These are phyloP conservation scores for Polyergus mexicanus DNA, from an alignment of 1,140 invertebrate genomes.

Conservation along the genomic window DNA sequence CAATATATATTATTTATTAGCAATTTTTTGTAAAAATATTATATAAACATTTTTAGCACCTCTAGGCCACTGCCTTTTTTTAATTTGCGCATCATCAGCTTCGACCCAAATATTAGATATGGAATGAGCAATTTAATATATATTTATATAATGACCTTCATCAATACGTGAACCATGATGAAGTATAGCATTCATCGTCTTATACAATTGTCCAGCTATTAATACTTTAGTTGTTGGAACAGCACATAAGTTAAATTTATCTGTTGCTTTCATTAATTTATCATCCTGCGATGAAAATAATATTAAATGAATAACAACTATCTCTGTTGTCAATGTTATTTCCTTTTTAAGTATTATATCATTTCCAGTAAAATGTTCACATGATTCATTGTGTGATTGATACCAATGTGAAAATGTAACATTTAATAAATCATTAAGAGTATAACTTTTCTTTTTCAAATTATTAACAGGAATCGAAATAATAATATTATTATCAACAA, in stretches of 20 bases:
- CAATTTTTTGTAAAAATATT: no score
- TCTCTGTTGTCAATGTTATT: neutral
- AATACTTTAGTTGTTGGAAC: neutral
- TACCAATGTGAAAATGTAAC: neutral
- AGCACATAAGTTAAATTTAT: neutral
- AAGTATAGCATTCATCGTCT: neutral
- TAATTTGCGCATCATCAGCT: neutral
- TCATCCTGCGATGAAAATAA: neutral
- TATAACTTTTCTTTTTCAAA: neutral
- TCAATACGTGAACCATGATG: neutral
- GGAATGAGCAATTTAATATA: no score
- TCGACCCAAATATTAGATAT: neutral
- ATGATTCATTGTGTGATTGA: neutral
- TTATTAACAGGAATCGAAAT: neutral
- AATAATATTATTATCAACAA: neutral
- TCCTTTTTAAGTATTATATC: neutral
- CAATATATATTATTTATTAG: neutral
- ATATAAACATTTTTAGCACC: neutral
- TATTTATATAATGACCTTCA: neutral
- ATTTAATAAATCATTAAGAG: neutral
- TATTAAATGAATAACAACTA: neutral
- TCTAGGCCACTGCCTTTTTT: neutral
- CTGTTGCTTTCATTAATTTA: neutral
- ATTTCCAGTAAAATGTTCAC: neutral
- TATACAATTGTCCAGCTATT: neutral